Base-by-base conservation (phyloP, 1,140 invertebrate species). In the Anastrepha ludens region DNA sequence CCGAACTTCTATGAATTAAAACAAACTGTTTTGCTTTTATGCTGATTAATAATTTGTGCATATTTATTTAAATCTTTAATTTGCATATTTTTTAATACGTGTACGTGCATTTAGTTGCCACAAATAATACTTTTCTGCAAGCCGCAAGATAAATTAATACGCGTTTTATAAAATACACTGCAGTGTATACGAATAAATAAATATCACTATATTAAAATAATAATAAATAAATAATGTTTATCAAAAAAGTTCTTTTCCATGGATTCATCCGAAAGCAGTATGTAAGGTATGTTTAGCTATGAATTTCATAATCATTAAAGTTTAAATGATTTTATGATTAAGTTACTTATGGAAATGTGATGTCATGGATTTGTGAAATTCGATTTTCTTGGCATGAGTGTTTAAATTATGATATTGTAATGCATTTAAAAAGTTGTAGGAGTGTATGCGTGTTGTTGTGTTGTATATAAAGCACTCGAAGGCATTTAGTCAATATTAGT, bases 381-480 rank as follows among this genome's bases (percentile, higher is more conserved):
- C 6, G 20, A 62, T 59, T 17, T 64, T 39, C 0, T 29, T 20
- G 20, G 20, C 13, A 81, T 55, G 60, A 62, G 15, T 62, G 60
- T 17, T 62, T 4, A 62, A 11, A 44, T 4, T 15, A 44, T 44
- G 5, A 15, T 78, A 29, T 44, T 44, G 70, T 78, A 15, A 50
- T 39, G 39, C 20, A 78, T 78, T 44, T 64, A 62, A 41, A 3
- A 44, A 3, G 62, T 86, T 20, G 41, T 13, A 55, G n/a, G 39
- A 62, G 74, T 60, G 50, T 86, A 41, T 86, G 17, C 58, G 55
- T 11, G 17, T 29, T 29, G 29, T 29, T 29, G 39, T 44, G 44
- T 62, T 62, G 29, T 65, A 86, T 86, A 65, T 87, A 87, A 87
- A 87, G 86, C 86, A 87, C 65, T 87, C 86, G 64, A 87, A 87